Conservation (phyloP, 2,888 invertebrate genomes). For the Nomada ferruginata region DNA sequence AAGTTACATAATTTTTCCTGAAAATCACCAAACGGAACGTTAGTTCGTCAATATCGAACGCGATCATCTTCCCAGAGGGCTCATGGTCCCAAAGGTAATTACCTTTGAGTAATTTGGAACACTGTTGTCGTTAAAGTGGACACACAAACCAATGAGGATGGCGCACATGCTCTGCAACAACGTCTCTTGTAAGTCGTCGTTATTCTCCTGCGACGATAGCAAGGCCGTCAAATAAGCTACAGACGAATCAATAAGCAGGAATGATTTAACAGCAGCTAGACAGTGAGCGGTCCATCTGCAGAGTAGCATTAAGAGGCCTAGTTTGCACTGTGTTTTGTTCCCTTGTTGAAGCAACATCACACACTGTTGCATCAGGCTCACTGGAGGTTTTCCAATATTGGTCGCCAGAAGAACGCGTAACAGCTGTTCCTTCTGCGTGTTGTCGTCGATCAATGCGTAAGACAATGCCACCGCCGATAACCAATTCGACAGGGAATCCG, state of each 20-base stretch:
- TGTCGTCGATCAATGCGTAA: slow-evolving; percentile 95
- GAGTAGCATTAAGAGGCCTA: slow-evolving; percentile 96
- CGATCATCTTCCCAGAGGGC: no score
- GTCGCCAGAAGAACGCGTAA: slow-evolving; percentile 95
- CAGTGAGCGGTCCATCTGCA: slow-evolving; percentile 95
- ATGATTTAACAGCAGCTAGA: slow-evolving; percentile 91
- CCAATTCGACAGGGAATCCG: slow-evolving; percentile 96
- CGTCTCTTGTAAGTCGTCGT: slow-evolving; percentile 96
- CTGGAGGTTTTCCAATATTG: slow-evolving; percentile 92
- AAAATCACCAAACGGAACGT: slow-evolving; percentile 67
- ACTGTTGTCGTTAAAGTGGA: slow-evolving; percentile 94
- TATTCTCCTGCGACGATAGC: slow-evolving; percentile 88
- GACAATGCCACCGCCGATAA: slow-evolving; percentile 96
- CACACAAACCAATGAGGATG: slow-evolving; percentile 96
- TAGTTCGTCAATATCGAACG: not conserved
- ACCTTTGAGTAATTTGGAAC: slow-evolving; percentile 90
- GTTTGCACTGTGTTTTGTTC: slow-evolving; percentile 91
- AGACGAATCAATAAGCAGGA: slow-evolving; percentile 92
- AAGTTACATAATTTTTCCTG: slow-evolving; percentile 91
- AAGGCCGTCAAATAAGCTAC: slow-evolving; percentile 93
- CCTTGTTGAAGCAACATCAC: slow-evolving; percentile 93
- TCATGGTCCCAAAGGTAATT: slow-evolving; percentile 24
- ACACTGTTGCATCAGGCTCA: slow-evolving; percentile 95
- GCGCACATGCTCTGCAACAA: slow-evolving; percentile 95
- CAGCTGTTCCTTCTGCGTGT: slow-evolving; percentile 94